These are phyloP conservation scores for Cardiocondyla obscurior DNA, from an alignment of 1,140 invertebrate genomes.

Conservation along the genomic window DNA sequence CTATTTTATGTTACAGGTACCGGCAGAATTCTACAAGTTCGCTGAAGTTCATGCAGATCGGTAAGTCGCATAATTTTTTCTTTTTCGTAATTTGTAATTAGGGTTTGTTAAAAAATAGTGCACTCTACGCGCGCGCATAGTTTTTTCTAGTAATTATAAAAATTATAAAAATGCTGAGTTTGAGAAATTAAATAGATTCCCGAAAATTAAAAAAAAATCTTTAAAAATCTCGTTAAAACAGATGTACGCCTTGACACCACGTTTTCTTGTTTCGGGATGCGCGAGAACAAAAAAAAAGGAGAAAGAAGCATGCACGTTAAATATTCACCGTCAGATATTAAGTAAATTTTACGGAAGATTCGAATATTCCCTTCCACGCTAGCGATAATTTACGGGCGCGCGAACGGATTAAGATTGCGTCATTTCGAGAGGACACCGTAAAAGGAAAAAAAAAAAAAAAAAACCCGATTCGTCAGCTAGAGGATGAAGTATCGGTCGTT, in stretches of 20 bases:
- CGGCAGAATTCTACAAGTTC: no score
- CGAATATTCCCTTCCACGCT: not conserved
- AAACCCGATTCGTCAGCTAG: not conserved
- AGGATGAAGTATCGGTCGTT: conserved; percentile 34
- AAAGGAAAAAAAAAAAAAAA: no score
- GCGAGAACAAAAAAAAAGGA: not conserved
- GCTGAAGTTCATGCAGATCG: no score
- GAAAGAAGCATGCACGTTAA: not conserved
- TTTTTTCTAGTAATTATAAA: no score
- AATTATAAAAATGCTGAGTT: not conserved
- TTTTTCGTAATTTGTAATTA: no score
- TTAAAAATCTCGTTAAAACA: not conserved
- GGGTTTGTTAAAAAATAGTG: no score
- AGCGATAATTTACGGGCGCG: not conserved
- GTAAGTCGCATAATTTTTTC: no score
- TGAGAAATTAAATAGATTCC: not conserved
- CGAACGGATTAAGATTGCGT: conserved; percentile 8
- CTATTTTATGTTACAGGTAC: no score
- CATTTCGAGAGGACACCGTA: not conserved
- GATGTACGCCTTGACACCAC: not conserved
- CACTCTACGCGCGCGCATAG: no score
- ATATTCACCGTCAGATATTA: not conserved
- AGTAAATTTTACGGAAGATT: not conserved
- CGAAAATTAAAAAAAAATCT: no score
- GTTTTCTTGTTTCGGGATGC: not conserved